These are phyloP conservation scores for Agapostemon virescens DNA, from an alignment of 2,888 invertebrate species.

Conservation along the genomic window DNA sequence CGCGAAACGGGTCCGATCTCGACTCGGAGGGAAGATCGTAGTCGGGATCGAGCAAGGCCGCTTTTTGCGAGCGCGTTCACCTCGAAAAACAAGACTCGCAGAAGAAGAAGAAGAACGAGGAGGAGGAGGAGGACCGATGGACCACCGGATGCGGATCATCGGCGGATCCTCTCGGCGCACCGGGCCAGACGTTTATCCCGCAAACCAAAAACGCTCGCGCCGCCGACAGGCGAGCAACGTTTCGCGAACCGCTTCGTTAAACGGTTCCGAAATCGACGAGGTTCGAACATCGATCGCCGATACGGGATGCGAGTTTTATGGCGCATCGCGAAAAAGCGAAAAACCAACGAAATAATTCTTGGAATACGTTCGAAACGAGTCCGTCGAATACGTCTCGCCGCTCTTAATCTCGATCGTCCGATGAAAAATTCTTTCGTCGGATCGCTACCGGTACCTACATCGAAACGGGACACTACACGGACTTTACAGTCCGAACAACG, in stretches of 20 bases:
- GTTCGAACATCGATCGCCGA: neutral
- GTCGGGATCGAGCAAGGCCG: constrained; percentile 59
- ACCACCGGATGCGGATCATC: constrained; percentile 65
- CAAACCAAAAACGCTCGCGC: constrained; percentile 57
- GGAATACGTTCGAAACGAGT: too few species aligned
- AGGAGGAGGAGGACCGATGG: constrained; percentile 30
- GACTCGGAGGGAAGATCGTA: constrained; percentile 42
- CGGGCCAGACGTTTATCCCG: constrained; percentile 51
- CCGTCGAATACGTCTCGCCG: too few species aligned
- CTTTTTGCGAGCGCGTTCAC: constrained; percentile 64
- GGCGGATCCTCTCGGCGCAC: constrained; percentile 51
- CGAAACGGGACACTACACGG: neutral
- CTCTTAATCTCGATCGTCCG: too few species aligned
- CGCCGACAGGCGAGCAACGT: constrained; percentile 20
- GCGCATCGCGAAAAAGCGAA: neutral
- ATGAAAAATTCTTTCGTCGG: too few species aligned
- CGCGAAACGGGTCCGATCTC: constrained; percentile 33
- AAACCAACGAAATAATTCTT: neutral
- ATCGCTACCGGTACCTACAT: neutral
- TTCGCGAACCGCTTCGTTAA: constrained; percentile 17
- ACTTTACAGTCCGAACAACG: neutral
- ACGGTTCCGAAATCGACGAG: neutral
- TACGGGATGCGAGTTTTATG: neutral
- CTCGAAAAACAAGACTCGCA: constrained; percentile 44
- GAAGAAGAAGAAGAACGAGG: constrained; percentile 42